A percentile compares a stretch with the other conserved stretches of the same genome.
phyloP scores from a whole-genome alignment of 2,113 vertebrate species.

The Albula goreensis region DNA sequence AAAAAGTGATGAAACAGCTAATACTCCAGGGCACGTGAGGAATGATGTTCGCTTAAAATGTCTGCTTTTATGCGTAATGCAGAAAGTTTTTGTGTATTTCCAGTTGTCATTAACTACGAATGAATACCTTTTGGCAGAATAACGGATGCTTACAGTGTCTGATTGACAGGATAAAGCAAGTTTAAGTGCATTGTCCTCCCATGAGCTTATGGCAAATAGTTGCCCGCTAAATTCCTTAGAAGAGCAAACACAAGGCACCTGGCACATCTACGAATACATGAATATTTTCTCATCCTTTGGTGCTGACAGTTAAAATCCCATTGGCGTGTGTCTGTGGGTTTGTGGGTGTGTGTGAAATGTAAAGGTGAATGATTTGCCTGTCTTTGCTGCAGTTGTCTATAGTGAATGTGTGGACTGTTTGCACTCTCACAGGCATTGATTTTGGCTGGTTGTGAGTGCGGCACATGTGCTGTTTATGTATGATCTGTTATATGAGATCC shows the following conservation, averaged over 20 bases:
- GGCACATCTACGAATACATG: background rate
- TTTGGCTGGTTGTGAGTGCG: too few species aligned
- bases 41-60: too few species aligned
- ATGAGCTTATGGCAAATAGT: background rate
- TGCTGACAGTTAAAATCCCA: background rate
- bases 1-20: too few species aligned
- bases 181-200: background rate
- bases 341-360: background rate
- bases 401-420: background rate
- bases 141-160: background rate
- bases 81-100: too few species aligned
- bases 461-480: too few species aligned
- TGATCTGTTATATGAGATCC: too few species aligned
- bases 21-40: too few species aligned
- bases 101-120: too few species aligned
- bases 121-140: background rate
- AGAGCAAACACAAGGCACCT: background rate
- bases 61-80: too few species aligned
- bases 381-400: background rate
- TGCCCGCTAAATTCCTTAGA: background rate
- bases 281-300: background rate
- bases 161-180: background rate
- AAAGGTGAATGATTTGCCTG: background rate
- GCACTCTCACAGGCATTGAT: too few species aligned
- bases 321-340: background rate